These are phyloP conservation scores for Balanococcus diminutus DNA, from an alignment of 2,888 invertebrate genomes.

Conservation along the genomic window DNA sequence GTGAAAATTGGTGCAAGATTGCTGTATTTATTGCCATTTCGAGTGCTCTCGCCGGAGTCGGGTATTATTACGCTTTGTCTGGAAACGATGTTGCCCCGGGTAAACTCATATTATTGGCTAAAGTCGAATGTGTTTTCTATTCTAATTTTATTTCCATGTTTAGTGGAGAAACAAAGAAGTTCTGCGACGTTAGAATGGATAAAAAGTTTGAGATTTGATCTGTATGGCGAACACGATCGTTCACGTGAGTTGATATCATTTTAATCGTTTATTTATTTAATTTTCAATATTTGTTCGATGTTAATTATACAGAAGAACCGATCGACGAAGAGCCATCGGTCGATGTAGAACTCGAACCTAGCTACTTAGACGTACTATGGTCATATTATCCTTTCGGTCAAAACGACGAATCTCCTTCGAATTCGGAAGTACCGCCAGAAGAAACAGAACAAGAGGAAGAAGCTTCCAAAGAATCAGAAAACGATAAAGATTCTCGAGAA, in stretches of 20 bases:
- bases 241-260: not conserved
- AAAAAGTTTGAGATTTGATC: not conserved
- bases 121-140: no score
- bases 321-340: not conserved
- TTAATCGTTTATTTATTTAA: not conserved
- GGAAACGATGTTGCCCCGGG: not conserved
- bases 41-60: not conserved
- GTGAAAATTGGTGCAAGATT: not conserved
- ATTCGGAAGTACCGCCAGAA: not conserved
- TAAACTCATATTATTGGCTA: not conserved
- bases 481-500: not conserved
- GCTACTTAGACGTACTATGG: slow-evolving; percentile 6
- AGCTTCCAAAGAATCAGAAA: not conserved
- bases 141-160: not conserved
- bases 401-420: not conserved
- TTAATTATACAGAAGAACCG: not conserved
- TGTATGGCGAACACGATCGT: not conserved
- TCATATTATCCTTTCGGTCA: not conserved
- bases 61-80: not conserved
- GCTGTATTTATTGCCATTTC: not conserved
- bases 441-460: not conserved
- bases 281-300: not conserved
- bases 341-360: not conserved
- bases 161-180: not conserved
- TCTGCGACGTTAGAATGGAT: not conserved